Percentiles rank a stretch among this genome's conserved stretches.
phyloP scores from a whole-genome alignment of 1,140 invertebrate genomes.

The Pteromalus puparum region DNA sequence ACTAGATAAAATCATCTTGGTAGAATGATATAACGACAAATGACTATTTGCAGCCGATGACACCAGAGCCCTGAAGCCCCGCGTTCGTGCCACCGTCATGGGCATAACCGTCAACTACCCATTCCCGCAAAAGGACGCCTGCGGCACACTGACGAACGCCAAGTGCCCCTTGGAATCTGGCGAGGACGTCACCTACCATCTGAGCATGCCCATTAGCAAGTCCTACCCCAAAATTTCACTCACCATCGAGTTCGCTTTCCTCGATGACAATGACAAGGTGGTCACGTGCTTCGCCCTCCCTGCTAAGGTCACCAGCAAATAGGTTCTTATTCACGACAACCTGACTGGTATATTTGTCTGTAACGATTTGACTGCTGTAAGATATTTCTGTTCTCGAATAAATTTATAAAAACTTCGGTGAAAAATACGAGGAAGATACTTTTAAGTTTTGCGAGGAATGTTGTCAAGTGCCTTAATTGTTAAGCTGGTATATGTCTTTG shows the following conservation, averaged over 20 bases:
- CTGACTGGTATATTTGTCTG: too few relatives aligned
- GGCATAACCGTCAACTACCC: slow-evolving; percentile 44
- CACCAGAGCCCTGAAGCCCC: slow-evolving; percentile 53
- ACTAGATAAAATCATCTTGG: too few relatives aligned
- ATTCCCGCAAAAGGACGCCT: slow-evolving; percentile 61
- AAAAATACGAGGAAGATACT: too few relatives aligned
- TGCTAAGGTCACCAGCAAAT: slow-evolving; percentile 48
- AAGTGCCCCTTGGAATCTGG: slow-evolving; percentile 63
- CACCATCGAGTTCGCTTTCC: slow-evolving; percentile 56
- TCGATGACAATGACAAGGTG: slow-evolving; percentile 40
- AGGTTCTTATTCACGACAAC: too few relatives aligned
- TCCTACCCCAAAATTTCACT: slow-evolving; percentile 54
- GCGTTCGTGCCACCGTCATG: slow-evolving; percentile 51
- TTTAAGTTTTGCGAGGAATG: too few relatives aligned
- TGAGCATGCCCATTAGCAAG: slow-evolving; percentile 61
- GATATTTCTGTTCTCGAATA: too few relatives aligned
- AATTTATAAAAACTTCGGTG: too few relatives aligned
- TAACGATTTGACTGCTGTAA: too few relatives aligned
- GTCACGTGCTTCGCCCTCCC: slow-evolving; percentile 60
- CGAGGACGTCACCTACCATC: slow-evolving; percentile 59
- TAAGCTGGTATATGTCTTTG: too few relatives aligned
- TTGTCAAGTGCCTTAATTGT: too few relatives aligned
- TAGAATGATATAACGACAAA: too few relatives aligned
- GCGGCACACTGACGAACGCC: slow-evolving; percentile 53
- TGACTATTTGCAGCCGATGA: slow-evolving; percentile 51